Conservation (phyloP, 1,140 invertebrate genomes). For the Cotesia chilonis region DNA sequence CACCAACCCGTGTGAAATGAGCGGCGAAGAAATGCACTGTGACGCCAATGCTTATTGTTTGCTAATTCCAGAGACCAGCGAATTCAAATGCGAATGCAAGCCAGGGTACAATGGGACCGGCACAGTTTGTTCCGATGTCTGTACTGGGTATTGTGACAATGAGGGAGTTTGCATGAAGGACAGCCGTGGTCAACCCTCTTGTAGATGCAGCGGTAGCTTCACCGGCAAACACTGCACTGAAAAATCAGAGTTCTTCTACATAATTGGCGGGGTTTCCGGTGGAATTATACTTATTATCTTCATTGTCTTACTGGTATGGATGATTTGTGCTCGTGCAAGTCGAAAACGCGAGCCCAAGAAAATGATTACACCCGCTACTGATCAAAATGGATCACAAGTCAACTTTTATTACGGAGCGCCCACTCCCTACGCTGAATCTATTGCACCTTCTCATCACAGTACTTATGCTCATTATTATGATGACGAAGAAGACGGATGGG, state of each 20-base stretch:
- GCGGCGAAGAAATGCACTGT: conserved; percentile 84
- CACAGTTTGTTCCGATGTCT: conserved; percentile 84
- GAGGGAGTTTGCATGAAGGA: conserved; percentile 92
- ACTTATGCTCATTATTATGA: conserved; percentile 95
- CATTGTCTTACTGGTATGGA: conserved; percentile 92
- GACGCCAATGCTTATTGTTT: conserved; percentile 90
- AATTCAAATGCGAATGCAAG: conserved; percentile 93
- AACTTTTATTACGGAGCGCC: conserved; percentile 96
- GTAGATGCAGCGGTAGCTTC: conserved; percentile 89
- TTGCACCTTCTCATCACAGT: conserved; percentile 93
- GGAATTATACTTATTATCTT: conserved; percentile 92
- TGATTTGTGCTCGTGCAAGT: conserved; percentile 93
- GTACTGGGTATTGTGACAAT: conserved; percentile 88
- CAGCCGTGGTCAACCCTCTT: conserved; percentile 81
- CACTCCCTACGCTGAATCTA: conserved; percentile 91
- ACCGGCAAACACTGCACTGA: conserved; percentile 89
- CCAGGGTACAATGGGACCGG: conserved; percentile 92
- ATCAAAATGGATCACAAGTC: conserved; percentile 90
- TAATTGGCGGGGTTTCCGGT: conserved; percentile 90
- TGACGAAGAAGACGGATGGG: conserved; percentile 95
- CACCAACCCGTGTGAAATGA: conserved; percentile 90
- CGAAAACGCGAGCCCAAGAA: conserved; percentile 88
- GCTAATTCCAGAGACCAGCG: conserved; percentile 82
- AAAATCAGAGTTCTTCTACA: conserved; percentile 94
- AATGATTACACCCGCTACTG: conserved; percentile 83